phyloP scores from a whole-genome alignment of 2,113 vertebrate genomes.

The Sapajus apella region DNA sequence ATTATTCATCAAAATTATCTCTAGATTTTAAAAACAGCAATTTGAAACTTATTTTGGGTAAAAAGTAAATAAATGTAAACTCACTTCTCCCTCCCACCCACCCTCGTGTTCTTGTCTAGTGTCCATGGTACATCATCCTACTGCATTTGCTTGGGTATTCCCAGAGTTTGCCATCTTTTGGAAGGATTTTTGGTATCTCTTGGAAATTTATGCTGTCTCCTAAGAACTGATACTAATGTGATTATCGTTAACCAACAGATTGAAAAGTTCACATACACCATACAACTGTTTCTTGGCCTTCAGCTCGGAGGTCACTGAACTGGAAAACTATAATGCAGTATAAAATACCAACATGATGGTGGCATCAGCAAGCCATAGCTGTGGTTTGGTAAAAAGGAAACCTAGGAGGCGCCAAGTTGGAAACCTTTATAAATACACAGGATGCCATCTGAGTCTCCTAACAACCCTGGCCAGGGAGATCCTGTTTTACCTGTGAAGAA shows the following conservation, averaged over 20 bases:
- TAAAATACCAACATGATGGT: not conserved
- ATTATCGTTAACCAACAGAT: not conserved
- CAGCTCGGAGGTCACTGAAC: not conserved
- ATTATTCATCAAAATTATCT: not conserved
- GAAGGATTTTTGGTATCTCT: not conserved
- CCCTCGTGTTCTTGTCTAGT: accelerated
- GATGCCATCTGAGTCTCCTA: not conserved
- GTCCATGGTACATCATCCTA: not conserved
- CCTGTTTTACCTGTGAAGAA: not conserved
- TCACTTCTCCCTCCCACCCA: not conserved
- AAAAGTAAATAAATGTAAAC: not conserved
- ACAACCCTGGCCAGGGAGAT: not conserved
- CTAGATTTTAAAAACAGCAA: not conserved
- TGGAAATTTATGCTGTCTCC: not conserved
- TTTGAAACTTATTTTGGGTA: not conserved
- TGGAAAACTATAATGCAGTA: not conserved
- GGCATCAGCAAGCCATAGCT: not conserved
- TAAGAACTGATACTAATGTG: not conserved
- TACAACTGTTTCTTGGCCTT: not conserved
- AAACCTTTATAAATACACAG: not conserved
- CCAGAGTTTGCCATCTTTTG: not conserved
- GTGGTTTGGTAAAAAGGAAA: not conserved
- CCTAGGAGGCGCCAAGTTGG: not conserved
- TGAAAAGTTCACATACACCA: not conserved
- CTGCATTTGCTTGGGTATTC: not conserved